These are phyloP conservation scores for Melanostigma gelatinosum DNA, from an alignment of 2,113 vertebrate genomes.

Conservation along the genomic window DNA sequence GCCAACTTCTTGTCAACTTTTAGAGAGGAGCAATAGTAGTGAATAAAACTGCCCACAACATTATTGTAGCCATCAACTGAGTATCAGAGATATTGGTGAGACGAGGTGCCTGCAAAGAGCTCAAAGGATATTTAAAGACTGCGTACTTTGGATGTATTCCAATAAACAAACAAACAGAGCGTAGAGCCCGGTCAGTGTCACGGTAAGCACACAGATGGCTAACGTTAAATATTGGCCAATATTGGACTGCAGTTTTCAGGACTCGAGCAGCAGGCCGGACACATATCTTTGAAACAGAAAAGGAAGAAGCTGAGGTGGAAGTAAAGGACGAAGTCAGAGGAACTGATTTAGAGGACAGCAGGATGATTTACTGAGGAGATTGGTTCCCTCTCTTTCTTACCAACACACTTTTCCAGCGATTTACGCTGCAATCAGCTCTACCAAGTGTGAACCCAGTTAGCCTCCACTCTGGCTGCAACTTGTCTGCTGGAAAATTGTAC, in stretches of 20 bases:
- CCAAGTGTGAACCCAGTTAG: slow-evolving; percentile 53
- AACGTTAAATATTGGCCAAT: too few species aligned
- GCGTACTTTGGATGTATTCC: too few species aligned
- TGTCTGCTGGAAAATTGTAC: slow-evolving; percentile 50
- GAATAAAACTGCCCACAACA: too few species aligned
- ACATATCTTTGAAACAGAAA: not conserved
- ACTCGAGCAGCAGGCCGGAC: not conserved
- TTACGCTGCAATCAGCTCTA: slow-evolving; percentile 57
- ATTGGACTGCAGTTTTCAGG: not conserved
- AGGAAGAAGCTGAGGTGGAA: not conserved
- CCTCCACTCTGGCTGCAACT: slow-evolving; percentile 36
- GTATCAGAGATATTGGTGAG: too few species aligned
- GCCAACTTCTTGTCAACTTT: too few species aligned
- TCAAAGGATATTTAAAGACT: too few species aligned
- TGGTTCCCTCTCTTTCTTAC: slow-evolving; percentile 44
- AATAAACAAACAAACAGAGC: too few species aligned
- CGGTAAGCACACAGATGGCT: too few species aligned
- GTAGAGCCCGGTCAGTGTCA: too few species aligned
- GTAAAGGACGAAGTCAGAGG: slow-evolving; percentile 6
- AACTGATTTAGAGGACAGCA: slow-evolving; percentile 1
- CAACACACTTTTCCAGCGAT: slow-evolving; percentile 62
- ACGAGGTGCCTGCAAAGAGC: too few species aligned
- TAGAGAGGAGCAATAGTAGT: too few species aligned
- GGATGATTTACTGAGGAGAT: slow-evolving; percentile 13
- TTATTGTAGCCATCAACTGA: too few species aligned